Conservation (phyloP, 2,888 invertebrate species). For the Omphaloscelis lunosa region DNA sequence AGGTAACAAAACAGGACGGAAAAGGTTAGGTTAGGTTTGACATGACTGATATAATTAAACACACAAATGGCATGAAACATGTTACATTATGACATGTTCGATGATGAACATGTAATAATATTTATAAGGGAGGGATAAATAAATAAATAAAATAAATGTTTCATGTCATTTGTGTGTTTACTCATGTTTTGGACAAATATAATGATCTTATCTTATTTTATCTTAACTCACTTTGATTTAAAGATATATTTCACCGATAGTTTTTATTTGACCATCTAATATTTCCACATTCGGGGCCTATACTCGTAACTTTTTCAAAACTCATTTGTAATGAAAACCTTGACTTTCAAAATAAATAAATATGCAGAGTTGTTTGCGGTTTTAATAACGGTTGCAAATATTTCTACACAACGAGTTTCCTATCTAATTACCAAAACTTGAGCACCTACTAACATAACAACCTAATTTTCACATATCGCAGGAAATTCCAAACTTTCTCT, state of each 20-base stretch:
- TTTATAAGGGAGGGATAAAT: too few species aligned
- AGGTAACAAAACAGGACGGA: neutral
- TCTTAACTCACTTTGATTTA: neutral
- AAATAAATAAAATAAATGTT: too few species aligned
- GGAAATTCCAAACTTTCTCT: constrained; percentile 22
- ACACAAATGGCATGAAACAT: too few species aligned
- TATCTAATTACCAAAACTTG: constrained; percentile 18
- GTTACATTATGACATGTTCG: too few species aligned
- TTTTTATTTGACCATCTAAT: neutral
- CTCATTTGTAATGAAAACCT: neutral
- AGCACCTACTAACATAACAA: constrained; percentile 8
- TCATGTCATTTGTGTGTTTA: too few species aligned
- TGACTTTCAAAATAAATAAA: neutral
- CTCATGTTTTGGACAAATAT: too few species aligned
- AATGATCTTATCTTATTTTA: too few species aligned
- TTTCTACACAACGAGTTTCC: neutral
- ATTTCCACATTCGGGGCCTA: neutral
- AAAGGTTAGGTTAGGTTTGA: too few species aligned
- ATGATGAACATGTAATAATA: too few species aligned
- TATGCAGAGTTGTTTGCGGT: neutral
- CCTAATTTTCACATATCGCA: constrained; percentile 21
- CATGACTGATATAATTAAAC: too few species aligned
- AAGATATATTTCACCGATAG: neutral
- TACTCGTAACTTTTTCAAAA: neutral
- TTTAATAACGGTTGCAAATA: constrained; percentile 18